phyloP scores from a whole-genome alignment of 2,888 invertebrate species.

The Stenodema calcarata region DNA sequence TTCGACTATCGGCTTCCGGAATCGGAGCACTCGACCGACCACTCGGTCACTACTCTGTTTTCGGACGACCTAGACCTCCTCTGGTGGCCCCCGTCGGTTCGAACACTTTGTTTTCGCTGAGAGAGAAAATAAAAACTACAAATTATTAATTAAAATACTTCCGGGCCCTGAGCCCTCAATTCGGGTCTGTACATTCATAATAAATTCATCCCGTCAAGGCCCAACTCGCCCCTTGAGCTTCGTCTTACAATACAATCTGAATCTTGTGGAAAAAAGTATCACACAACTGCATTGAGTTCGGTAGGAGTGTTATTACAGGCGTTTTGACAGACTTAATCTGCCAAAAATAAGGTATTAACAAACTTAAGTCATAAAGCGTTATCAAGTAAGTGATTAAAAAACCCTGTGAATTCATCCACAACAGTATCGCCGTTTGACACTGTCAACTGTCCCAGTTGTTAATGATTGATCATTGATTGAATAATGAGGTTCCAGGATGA shows the following conservation, averaged over 20 bases:
- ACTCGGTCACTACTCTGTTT: not conserved
- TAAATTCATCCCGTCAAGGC: not conserved
- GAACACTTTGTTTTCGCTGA: not conserved
- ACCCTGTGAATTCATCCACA: too few relatives aligned
- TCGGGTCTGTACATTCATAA: not conserved
- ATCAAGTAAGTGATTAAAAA: too few relatives aligned
- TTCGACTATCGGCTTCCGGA: conserved; percentile 16
- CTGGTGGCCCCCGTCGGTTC: not conserved
- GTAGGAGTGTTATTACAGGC: too few relatives aligned
- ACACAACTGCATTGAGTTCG: too few relatives aligned
- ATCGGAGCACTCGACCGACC: not conserved
- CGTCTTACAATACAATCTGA: not conserved
- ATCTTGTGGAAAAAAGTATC: not conserved
- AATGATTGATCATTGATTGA: too few relatives aligned
- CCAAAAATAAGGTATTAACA: too few relatives aligned
- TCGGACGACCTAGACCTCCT: not conserved
- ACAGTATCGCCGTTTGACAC: too few relatives aligned
- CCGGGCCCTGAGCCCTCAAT: not conserved
- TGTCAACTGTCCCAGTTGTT: too few relatives aligned
- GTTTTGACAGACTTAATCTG: too few relatives aligned
- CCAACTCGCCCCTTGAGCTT: not conserved
- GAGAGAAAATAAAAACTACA: not conserved
- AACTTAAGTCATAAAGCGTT: too few relatives aligned
- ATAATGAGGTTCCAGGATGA: too few relatives aligned
- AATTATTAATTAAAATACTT: not conserved